Conservation (phyloP, 2,888 invertebrate genomes). For the Andrena minutula region DNA sequence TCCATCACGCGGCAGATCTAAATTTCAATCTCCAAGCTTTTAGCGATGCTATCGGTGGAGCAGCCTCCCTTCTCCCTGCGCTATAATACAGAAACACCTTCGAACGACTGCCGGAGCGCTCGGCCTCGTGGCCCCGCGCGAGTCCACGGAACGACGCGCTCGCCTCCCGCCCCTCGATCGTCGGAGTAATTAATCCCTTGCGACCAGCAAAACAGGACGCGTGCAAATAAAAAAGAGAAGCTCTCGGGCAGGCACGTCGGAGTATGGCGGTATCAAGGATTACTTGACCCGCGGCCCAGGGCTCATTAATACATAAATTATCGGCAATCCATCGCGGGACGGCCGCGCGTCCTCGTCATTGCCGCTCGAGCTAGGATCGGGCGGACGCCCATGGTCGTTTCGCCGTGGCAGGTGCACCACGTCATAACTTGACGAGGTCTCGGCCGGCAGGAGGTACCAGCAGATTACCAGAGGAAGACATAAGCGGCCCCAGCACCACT, state of each 20-base stretch:
- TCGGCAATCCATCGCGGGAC: slow-evolving; percentile 53
- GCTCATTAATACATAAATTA: slow-evolving; percentile 68
- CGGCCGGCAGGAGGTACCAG: slow-evolving; percentile 73
- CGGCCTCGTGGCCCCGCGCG: neutral
- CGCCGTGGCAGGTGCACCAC: slow-evolving; percentile 68
- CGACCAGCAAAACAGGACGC: slow-evolving; percentile 22
- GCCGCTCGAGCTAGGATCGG: slow-evolving; percentile 50
- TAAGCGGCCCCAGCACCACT: slow-evolving; percentile 63
- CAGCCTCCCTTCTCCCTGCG: neutral
- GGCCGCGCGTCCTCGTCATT: slow-evolving; percentile 32
- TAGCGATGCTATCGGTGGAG: neutral
- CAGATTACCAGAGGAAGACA: slow-evolving; percentile 72
- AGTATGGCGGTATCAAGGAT: slow-evolving; percentile 15
- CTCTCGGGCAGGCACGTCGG: neutral
- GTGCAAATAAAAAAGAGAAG: neutral
- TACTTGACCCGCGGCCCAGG: slow-evolving; percentile 17
- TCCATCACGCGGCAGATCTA: too few species aligned
- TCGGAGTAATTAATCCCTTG: slow-evolving; percentile 26
- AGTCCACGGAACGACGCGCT: neutral
- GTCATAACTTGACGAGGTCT: slow-evolving; percentile 70
- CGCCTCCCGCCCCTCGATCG: slow-evolving; percentile 7
- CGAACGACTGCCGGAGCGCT: neutral
- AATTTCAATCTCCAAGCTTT: too few species aligned
- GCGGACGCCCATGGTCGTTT: slow-evolving; percentile 62
- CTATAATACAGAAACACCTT: slow-evolving; percentile 7